Base-by-base conservation (phyloP, 1,140 invertebrate genomes). In the Cyclargus thomasi region DNA sequence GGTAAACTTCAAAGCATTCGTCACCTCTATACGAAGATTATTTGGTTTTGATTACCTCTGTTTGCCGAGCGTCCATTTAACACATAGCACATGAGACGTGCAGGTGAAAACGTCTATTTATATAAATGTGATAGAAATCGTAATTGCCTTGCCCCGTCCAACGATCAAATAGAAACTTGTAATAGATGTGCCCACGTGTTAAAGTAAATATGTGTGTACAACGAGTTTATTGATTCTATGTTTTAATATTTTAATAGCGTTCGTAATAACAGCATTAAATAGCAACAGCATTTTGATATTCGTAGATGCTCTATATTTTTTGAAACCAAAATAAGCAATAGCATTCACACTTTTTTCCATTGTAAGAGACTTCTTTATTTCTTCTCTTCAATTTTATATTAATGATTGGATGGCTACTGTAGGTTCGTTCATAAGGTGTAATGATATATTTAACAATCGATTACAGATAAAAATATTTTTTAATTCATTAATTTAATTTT, bases 91-190 rank as follows among this genome's bases (percentile, higher is more conserved):
- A 16, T 47, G 14, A 14, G 11, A 47, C 11, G 39, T 47, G 39
- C 39, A 8, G 39, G 55, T 18, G 55, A 59, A 59, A 59, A 59
- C 55, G 55, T 59, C 21, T 59, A 59, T 59, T 66, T 57, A 53
- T 65, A 53, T 66, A 55, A 62, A 67, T 86, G 85, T 86, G 79
- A 86, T 88, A 88, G 86, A 88, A 86, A 88, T 86, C 85, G 78
- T 88, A 90, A 90, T 90, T 83, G 79, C 72, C 75, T 83, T 82
- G 88, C 87, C 86, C 86, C 87, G 85, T 85, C 80, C 69, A 83
- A 77, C 83, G 86, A 90, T 86, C 88, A 90, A 90, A 88, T 90
- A 88, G 88, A 90, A 90, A 90, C 86, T 85, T 88, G 86, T 82
- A 90, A 88, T 88, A 83, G 86, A 86, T 79, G 75, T 83, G 73